Evolutionary conservation across 2,797 vertebrate species (phyloP), one percentile per base, ranked within the genome.

Genomic region (Dallia pectoralis): DNA sequence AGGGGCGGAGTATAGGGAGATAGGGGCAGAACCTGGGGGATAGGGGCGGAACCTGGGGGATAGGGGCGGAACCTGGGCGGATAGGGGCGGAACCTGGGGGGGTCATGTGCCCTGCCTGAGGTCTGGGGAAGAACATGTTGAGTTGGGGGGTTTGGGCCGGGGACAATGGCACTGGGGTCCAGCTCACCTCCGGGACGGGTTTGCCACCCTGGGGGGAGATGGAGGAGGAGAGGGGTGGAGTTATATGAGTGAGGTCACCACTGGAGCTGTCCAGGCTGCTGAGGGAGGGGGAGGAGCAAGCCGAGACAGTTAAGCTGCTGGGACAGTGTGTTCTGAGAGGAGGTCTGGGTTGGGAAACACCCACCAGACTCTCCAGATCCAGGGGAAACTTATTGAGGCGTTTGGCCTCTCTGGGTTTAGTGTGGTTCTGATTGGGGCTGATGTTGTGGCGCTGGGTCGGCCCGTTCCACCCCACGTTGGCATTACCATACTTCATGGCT

Each of bases 321-420:
- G 70, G 72, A 44, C 88, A 79, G 87, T 85, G 4, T 82, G 0
- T 72, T 70, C 16, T 69, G 70, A 0, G 72, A 69, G 12, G 27
- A 78, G 0, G 66, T 36, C 33, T 36, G 18, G 72, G 15, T 14
- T 66, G 32, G 48, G 75, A 69, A 25, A 27, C 59, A 25, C 18
- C 85, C 27, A 88, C 85, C 1, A 91, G 81, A 53, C 79, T 90
- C 64, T 94, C 93, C 64, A 94, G 83, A 77, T 94, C 90, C 72
- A 91, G 81, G 29, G 93, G 94, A 59, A 94, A 94, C 74, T 94
- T 94, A 81, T 92, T 92, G 29, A 94, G 89, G 51, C 91, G 90
- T 6, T 81, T 79, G 2, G 79, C 81, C 72, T 94, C 93, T 62
- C 86, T 93, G 64, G 82, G 1, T 71, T 87, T 89, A 5, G 82